Evolutionary conservation across 2,888 invertebrate species (phyloP).

Genomic region (Nebria brevicollis): DNA sequence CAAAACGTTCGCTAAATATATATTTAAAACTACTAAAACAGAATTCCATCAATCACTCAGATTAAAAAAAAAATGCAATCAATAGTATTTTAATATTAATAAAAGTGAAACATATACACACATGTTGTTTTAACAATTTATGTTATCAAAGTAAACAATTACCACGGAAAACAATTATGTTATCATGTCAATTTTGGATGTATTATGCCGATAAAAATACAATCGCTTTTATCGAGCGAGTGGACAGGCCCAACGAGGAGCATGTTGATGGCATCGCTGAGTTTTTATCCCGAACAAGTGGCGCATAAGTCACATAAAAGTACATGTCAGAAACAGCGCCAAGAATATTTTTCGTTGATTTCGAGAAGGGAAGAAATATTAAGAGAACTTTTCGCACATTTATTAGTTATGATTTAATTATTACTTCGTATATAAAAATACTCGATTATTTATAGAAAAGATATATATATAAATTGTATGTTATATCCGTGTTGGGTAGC

Average conservation of each 20-base stretch:
- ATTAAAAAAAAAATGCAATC: background rate
- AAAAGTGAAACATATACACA: background rate
- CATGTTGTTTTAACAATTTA: background rate
- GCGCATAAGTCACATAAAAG: background rate
- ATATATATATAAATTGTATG: no score
- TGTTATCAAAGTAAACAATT: constrained; percentile 1
- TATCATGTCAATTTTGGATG: background rate
- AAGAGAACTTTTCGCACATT: background rate
- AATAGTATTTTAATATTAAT: background rate
- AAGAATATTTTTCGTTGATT: constrained; percentile 1
- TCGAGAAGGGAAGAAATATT: background rate
- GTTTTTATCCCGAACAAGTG: constrained; percentile 1
- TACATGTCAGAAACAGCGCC: background rate
- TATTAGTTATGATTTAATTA: no score
- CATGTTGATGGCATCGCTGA: background rate
- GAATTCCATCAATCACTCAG: background rate
- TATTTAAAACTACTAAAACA: background rate
- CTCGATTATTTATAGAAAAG: no score
- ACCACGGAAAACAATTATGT: background rate
- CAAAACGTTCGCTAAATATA: no score
- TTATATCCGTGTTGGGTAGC: background rate
- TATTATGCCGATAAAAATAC: background rate
- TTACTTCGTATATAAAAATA: no score
- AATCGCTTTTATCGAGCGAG: background rate
- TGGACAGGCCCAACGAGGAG: background rate